A percentile compares a stretch with the other conserved stretches of the same genome.
Conservation (phyloP, 2,888 invertebrate genomes). For the Drosophila ezoana region DNA sequence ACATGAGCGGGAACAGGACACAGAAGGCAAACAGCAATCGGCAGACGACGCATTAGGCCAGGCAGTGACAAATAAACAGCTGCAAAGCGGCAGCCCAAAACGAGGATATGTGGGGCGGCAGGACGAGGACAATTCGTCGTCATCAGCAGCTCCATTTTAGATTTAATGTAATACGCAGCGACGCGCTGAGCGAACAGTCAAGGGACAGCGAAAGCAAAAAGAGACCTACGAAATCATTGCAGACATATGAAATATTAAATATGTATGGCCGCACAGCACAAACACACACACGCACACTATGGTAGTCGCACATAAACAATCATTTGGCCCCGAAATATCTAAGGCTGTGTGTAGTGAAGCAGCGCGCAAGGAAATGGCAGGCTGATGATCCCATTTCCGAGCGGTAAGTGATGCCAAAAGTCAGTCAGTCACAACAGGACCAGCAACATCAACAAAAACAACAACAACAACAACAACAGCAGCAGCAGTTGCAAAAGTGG, state of each 20-base stretch:
- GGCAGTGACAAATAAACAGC: constrained; percentile 77
- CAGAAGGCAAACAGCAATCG: constrained; percentile 43
- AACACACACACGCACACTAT: constrained; percentile 11
- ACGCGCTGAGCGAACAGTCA: constrained; percentile 53
- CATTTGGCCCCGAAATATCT: constrained; percentile 72
- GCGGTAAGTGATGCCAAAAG: constrained; percentile 83
- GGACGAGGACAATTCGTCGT: constrained; percentile 76
- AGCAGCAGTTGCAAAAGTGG: constrained; percentile 20
- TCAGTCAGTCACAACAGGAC: constrained; percentile 62
- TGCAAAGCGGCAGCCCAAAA: constrained; percentile 38
- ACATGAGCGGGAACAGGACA: constrained; percentile 63
- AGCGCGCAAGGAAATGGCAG: constrained; percentile 80
- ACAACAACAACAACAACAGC: constrained; percentile 12
- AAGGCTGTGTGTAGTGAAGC: constrained; percentile 72
- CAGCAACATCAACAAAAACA: constrained; percentile 30
- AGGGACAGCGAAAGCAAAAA: constrained; percentile 49
- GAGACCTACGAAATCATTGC: constrained; percentile 81
- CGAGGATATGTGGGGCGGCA: constrained; percentile 30
- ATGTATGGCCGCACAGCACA: constrained; percentile 61
- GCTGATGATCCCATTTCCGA: constrained; percentile 84
- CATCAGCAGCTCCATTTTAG: constrained; percentile 77
- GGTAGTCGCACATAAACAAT: constrained; percentile 69
- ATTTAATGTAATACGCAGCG: constrained; percentile 77
- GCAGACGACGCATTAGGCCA: constrained; percentile 66
- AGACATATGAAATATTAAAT: constrained; percentile 84